Evolutionary conservation across 2,888 invertebrate species (phyloP), one percentile per base, ranked within the genome.

Genomic region (Sepioteuthis lessoniana): DNA sequence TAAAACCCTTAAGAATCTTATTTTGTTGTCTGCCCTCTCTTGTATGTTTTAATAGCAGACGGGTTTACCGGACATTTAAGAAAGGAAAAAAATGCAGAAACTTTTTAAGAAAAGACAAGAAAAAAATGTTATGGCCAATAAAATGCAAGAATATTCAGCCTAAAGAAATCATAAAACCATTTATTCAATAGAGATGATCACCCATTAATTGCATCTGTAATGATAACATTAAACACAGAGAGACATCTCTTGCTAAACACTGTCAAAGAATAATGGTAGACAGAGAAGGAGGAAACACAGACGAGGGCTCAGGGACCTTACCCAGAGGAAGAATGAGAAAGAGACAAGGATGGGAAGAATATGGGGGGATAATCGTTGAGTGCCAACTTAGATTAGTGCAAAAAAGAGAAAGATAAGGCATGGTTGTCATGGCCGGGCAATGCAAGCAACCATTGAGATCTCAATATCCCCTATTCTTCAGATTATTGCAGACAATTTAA

Each of bases 401-500:
- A 55, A 55, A 55, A 55, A 25, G 55, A 7, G 21, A n/a, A 55
- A 55, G 50, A 50, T 50, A 1, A 50, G 55, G 55, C 55, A 25
- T 55, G 55, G 55, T 55, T 55, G 55, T 55, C 55, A 55, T 55
- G 25, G 55, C 25, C 25, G 21, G 55, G 55, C 55, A 55, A 55
- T 55, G 5, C 25, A 55, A 25, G 55, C 55, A 55, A 55, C 55
- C 55, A 55, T 55, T 55, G 25, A 25, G 55, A 55, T 55, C 55
- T 25, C 55, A 4, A 76, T n/a, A 35, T 76, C 19, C 76, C n/a
- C 16, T 35, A n/a, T 76, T 76, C n/a, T 76, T 35, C n/a, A 76
- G 76, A 76, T 76, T 76, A n/a, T 76, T 76, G 76, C 76, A 76
- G 76, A 76, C 76, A 76, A 76, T 76, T 76, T 76, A 76, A 76